phyloP scores from a whole-genome alignment of 1,140 invertebrate species.

The Drosophila neocordata region DNA sequence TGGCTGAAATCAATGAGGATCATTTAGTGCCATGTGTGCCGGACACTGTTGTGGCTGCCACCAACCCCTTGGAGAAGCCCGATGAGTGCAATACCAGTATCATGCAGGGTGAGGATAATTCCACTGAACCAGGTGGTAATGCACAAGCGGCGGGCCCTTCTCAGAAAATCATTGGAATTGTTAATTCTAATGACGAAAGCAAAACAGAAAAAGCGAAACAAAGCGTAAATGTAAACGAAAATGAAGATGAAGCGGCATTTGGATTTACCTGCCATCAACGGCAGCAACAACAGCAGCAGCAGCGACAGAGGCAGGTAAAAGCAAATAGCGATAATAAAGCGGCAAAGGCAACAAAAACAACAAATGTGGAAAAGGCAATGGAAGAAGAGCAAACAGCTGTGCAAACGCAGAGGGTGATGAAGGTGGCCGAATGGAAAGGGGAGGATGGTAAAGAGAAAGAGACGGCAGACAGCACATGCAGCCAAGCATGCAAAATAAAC shows the following conservation, averaged over 20 bases:
- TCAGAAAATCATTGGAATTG: constrained; percentile 58
- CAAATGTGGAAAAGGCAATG: constrained; percentile 3
- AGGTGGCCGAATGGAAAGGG: background rate
- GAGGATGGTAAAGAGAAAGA: constrained; percentile 16
- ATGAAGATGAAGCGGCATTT: constrained; percentile 28
- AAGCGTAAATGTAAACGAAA: constrained; percentile 39
- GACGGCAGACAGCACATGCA: constrained; percentile 44
- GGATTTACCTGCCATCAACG: constrained; percentile 44
- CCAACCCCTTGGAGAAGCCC: constrained; percentile 55
- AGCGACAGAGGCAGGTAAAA: constrained; percentile 54
- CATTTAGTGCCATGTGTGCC: constrained; percentile 34
- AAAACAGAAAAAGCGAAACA: constrained; percentile 27
- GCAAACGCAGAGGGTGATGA: constrained; percentile 39
- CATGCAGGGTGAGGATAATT: background rate
- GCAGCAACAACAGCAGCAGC: constrained; percentile 24
- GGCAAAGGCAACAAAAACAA: constrained; percentile 28
- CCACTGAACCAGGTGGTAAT: constrained; percentile 13
- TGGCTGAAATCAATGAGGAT: constrained; percentile 81
- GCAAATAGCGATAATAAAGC: constrained; percentile 64
- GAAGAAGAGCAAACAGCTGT: constrained; percentile 58
- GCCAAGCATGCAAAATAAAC: constrained; percentile 81
- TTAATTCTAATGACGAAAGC: constrained; percentile 69
- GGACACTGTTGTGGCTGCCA: constrained; percentile 62
- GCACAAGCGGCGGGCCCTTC: constrained; percentile 33
- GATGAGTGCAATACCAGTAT: constrained; percentile 38